A percentile compares a stretch with the other conserved stretches of the same genome.
These are phyloP conservation scores for Temnothorax nylanderi DNA, from an alignment of 1,140 invertebrate species.

Conservation along the genomic window DNA sequence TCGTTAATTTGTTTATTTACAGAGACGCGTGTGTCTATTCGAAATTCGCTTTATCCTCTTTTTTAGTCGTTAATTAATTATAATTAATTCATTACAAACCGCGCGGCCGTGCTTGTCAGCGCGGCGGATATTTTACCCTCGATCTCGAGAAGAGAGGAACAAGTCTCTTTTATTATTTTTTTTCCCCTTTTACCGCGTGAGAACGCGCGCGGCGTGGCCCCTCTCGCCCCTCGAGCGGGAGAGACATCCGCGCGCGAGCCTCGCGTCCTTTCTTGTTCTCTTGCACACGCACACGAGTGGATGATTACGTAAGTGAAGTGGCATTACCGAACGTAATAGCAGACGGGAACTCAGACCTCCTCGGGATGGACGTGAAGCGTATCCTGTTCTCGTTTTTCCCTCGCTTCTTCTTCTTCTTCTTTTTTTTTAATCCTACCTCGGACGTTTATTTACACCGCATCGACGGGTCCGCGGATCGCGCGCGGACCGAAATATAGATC, in stretches of 20 bases:
- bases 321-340: slow-evolving; percentile 59
- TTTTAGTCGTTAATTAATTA: slow-evolving; percentile 36
- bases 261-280: slow-evolving; percentile 63
- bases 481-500: slow-evolving; percentile 33
- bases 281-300: slow-evolving; percentile 71
- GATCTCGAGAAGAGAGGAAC: slow-evolving; percentile 72
- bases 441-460: slow-evolving; percentile 57
- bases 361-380: slow-evolving; percentile 69
- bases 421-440: slow-evolving; percentile 41
- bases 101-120: slow-evolving; percentile 11
- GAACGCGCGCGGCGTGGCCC: slow-evolving; percentile 19
- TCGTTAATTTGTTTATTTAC: slow-evolving; percentile 77
- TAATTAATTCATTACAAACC: slow-evolving; percentile 32
- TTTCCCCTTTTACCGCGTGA: slow-evolving; percentile 26
- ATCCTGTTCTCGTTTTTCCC: slow-evolving; percentile 58
- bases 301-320: slow-evolving; percentile 67
- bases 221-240: slow-evolving; percentile 10
- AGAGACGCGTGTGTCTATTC: slow-evolving; percentile 72
- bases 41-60: slow-evolving; percentile 65
- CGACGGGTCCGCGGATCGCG: slow-evolving; percentile 11
- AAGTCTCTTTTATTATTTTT: slow-evolving; percentile 34
- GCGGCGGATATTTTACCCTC: slow-evolving; percentile 53
- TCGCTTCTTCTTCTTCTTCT: not conserved
- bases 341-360: slow-evolving; percentile 51
- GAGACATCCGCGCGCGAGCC: slow-evolving; percentile 33